phyloP scores from a whole-genome alignment of 2,888 invertebrate species.

The Amphiduros pacificus region DNA sequence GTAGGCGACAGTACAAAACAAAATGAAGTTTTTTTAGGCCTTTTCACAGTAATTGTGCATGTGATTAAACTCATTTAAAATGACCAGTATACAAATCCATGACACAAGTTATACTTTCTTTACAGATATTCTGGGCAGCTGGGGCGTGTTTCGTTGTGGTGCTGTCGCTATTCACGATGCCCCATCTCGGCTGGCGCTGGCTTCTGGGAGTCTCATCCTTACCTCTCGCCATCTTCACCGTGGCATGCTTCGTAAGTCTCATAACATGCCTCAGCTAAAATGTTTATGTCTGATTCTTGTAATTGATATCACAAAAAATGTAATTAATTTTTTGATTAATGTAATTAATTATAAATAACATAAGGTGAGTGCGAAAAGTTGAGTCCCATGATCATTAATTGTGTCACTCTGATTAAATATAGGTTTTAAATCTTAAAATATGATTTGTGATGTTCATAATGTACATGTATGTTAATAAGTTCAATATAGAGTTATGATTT shows the following conservation, averaged over 20 bases:
- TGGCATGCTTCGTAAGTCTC: conserved; percentile 59
- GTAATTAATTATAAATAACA: background rate
- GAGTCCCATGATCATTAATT: too few species aligned
- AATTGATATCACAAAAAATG: background rate
- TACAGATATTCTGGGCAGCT: conserved; percentile 82
- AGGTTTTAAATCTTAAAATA: too few species aligned
- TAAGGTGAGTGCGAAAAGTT: too few species aligned
- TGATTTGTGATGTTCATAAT: too few species aligned
- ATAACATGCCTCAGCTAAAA: background rate
- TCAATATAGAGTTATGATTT: too few species aligned
- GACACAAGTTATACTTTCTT: conserved; percentile 1
- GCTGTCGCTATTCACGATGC: conserved; percentile 87
- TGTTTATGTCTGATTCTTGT: background rate
- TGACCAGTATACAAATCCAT: too few species aligned
- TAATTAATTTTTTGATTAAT: background rate
- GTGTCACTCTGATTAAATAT: too few species aligned
- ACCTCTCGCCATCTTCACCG: conserved; percentile 78
- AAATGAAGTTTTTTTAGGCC: too few species aligned
- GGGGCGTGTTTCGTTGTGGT: conserved; percentile 93
- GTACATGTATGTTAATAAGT: too few species aligned
- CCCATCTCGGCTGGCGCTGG: conserved; percentile 88
- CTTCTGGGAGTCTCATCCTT: conserved; percentile 87
- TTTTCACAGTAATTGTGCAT: too few species aligned
- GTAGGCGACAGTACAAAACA: too few species aligned
- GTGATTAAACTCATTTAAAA: too few species aligned